Evolutionary conservation across 2,113 vertebrate genomes (phyloP), one percentile per base, ranked within the genome.

Genomic region (Gasterosteus nipponicus): DNA sequence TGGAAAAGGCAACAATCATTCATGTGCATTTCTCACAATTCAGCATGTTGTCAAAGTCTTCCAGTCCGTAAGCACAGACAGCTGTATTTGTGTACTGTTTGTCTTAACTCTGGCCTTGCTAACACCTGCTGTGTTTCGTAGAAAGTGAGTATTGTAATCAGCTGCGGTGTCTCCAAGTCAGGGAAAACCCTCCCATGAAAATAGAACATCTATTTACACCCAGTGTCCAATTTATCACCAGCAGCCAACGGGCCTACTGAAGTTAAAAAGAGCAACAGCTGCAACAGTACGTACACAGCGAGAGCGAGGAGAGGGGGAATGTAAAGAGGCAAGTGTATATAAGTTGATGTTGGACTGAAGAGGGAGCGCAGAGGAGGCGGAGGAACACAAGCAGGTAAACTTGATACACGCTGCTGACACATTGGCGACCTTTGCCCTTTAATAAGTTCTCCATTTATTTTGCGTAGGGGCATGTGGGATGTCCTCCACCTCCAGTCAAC

Each of bases 201-300:
- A 87, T 81, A 88, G 82, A 84, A 86, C 87, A 82, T 90, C 86
- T 87, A 91, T 91, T 91, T 92, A 87, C 83, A 88, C 86, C 88
- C 78, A 67, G 71, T 89, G 89, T 82, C 81, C 63, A 87, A 89
- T 89, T 86, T 89, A 87, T 85, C 86, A 87, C 63, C 75, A 31
- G 81, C 83, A 72, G 86, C 75, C 73, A 85, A 78, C 82, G 77
- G 83, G 74, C 57, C 75, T 15, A 61, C 89, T 75, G 78, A 90
- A 91, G 80, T 76, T 62, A 82, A 87, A 85, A 87, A 78, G 70
- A 87, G 81, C 61, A 78, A 75, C 81, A 88, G 87, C 86, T 89
- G 82, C 80, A 79, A 64, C 69, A 56, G 73, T 53, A 73, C 66
- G 62, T 69, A 38, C 65, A 73, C 4, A 22, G 33, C 1, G 10